Conservation (phyloP, 2,797 vertebrate species). For the Cuculus canorus region DNA sequence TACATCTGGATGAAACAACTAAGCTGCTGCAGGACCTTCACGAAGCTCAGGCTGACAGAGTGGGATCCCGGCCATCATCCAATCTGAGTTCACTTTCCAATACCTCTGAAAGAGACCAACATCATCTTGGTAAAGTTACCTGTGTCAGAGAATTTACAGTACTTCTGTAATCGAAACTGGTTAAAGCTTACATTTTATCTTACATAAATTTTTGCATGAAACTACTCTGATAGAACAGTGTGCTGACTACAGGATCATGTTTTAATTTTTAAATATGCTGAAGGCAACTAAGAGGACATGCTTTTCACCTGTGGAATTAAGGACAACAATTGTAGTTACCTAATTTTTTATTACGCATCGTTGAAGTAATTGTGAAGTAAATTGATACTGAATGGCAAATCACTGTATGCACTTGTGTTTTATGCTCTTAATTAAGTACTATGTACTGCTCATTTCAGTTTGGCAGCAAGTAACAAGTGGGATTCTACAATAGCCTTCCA, state of each 20-base stretch:
- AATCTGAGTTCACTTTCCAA: slow-evolving; percentile 97
- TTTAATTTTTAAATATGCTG: background rate
- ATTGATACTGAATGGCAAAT: background rate
- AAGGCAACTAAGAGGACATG: background rate
- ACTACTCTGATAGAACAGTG: background rate
- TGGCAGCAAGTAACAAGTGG: background rate
- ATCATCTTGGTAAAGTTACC: slow-evolving; percentile 85
- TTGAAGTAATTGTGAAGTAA: background rate
- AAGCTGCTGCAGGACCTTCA: slow-evolving; percentile 97
- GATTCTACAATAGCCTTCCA: background rate
- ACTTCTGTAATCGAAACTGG: background rate
- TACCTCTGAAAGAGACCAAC: slow-evolving; percentile 92
- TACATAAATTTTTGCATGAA: background rate
- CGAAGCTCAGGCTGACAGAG: slow-evolving; percentile 90
- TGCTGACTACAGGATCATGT: background rate
- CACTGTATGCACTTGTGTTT: background rate
- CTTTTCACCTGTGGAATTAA: background rate
- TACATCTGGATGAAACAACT: slow-evolving; percentile 90
- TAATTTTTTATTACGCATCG: background rate
- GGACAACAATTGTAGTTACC: background rate
- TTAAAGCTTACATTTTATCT: background rate
- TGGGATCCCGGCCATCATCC: slow-evolving; percentile 93
- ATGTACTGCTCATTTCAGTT: background rate
- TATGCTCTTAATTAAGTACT: background rate
- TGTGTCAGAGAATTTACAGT: background rate